Evolutionary conservation across 2,113 vertebrate species (phyloP).

Genomic region (Entosphenus tridentatus): DNA sequence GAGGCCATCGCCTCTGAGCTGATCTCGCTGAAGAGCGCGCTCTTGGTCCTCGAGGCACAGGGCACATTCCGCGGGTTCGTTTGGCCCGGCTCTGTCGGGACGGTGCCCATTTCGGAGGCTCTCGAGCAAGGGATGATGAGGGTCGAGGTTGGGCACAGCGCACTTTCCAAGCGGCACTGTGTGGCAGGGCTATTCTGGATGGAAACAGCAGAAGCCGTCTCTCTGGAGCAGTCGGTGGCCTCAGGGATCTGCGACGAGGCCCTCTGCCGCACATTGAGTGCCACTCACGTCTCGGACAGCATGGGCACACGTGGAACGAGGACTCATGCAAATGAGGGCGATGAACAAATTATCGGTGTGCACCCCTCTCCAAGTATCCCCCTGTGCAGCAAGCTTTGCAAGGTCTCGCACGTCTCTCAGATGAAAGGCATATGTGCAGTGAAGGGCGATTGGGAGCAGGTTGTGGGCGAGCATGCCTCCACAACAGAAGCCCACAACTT

Average conservation of each 20-base stretch:
- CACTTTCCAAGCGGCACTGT: slow-evolving; percentile 31
- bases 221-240: slow-evolving; percentile 29
- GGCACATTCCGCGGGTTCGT: slow-evolving; percentile 44
- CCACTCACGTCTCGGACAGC: slow-evolving; percentile 34
- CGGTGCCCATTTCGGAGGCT: slow-evolving; percentile 36
- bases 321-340: no score
- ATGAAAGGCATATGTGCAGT: no score
- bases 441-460: no score
- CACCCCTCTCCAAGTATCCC: no score
- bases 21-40: slow-evolving; percentile 31
- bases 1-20: slow-evolving; percentile 38
- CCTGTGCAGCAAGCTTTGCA: no score
- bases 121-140: slow-evolving; percentile 53
- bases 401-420: no score
- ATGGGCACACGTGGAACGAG: slow-evolving; percentile 14
- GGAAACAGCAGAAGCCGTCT: slow-evolving; percentile 32
- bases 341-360: no score
- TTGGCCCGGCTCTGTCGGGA: slow-evolving; percentile 59
- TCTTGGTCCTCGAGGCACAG: slow-evolving; percentile 53
- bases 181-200: slow-evolving; percentile 41
- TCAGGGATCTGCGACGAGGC: slow-evolving; percentile 26
- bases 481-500: slow-evolving; percentile 10
- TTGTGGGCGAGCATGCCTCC: no score
- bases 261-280: slow-evolving; percentile 24
- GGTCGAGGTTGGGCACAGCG: slow-evolving; percentile 29